Evolutionary conservation across 2,888 invertebrate species (phyloP), one percentile per base, ranked within the genome.

Genomic region (Sarcophaga subvicina): DNA sequence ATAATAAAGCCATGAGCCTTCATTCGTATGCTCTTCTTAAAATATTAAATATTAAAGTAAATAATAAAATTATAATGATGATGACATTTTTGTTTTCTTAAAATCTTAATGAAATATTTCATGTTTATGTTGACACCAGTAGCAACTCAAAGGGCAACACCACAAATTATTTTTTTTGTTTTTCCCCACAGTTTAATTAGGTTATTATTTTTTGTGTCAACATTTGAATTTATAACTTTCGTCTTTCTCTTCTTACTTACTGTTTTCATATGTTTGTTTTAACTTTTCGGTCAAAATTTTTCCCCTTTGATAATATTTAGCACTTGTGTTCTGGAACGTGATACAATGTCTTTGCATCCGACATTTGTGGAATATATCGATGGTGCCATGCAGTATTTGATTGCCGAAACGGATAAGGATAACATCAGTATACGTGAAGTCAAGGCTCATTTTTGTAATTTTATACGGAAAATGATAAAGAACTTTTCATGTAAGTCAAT

Each of bases 341-440:
- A 97, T 90, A 96, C 97, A 0, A 97, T 97, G 89, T 96, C 96
- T 0, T 94, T 99, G 72, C 98, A 97, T 93, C 96, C 97, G 0
- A 96, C 97, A 2, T 96, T 99, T 91, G 96, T 98, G 4, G 99
- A 99, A 91, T 99, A 99, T 92, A 96, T 99, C 90, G 99, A 99
- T 90, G 98, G 99, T 0, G 98, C 98, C 20, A 95, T 99, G 49
- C 95, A 96, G 77, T 98, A 98, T 92, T 94, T 99, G 75, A 98
- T 99, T 93, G 96, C 96, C 88, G 99, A 99, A 93, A 96, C 97
- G 6, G 99, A 99, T 91, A 98, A 99, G 91, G 99, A 98, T 91
- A 96, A 97, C 2, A 96, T 96, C 1, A 96, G 97, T 47, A 96
- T 98, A 25, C 95, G 97, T 80, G 98, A 99, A 91, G 97, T 99